These are phyloP conservation scores for Tetragonula carbonaria DNA, from an alignment of 2,888 invertebrate species.

Conservation along the genomic window DNA sequence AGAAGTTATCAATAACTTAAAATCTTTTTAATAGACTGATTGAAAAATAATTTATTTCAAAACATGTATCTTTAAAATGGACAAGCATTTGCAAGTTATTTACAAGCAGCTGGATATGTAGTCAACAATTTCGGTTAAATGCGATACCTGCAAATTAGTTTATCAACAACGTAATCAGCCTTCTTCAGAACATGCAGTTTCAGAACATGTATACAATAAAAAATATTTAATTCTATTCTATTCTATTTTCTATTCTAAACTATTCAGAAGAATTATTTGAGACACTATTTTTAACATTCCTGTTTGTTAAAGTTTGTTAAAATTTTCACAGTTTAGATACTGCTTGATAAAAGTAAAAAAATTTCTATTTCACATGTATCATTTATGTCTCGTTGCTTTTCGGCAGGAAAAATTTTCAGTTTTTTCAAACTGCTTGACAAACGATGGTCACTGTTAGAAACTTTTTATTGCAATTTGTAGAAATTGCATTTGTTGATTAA, in stretches of 20 bases:
- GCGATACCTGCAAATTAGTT: background rate
- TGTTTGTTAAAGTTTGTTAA: background rate
- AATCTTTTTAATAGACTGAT: background rate
- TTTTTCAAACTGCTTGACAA: background rate
- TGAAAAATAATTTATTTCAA: background rate
- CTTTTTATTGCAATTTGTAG: background rate
- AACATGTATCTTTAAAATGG: background rate
- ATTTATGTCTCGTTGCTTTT: background rate
- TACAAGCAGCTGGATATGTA: background rate
- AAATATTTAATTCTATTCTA: background rate
- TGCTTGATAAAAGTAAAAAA: background rate
- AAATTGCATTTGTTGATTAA: slow-evolving; percentile 50
- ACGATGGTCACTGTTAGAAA: background rate
- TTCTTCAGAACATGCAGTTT: background rate
- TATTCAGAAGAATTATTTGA: background rate
- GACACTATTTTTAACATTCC: background rate
- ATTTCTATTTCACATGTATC: background rate
- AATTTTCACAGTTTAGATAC: background rate
- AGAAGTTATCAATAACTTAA: background rate
- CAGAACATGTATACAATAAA: background rate
- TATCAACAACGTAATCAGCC: background rate
- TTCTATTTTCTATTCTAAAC: background rate
- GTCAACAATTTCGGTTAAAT: background rate
- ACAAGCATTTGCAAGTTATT: background rate
- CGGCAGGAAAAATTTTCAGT: background rate